Evolutionary conservation across 2,113 vertebrate genomes (phyloP).

Genomic region (Pelecanoides urinatrix): DNA sequence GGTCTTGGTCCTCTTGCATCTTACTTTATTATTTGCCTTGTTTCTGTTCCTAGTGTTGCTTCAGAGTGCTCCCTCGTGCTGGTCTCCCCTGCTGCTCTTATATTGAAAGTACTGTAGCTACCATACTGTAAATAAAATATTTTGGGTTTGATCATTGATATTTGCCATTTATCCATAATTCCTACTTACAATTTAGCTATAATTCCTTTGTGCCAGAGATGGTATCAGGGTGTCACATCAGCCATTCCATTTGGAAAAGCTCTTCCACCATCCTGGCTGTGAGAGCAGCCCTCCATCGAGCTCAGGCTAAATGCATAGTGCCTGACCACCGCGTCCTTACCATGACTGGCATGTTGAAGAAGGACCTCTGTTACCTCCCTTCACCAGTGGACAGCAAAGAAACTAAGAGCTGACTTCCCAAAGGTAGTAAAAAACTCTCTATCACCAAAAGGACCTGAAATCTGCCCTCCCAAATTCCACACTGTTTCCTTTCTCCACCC

Average conservation of each 20-base stretch:
- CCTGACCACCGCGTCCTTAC: neutral
- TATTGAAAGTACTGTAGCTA: neutral
- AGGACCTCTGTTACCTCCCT: neutral
- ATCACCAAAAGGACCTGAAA: neutral
- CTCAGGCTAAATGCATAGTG: rapidly evolving
- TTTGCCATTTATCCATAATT: neutral
- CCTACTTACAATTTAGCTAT: neutral
- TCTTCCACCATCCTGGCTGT: neutral
- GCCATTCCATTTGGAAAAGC: neutral
- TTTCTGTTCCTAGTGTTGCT: neutral
- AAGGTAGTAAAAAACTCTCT: neutral
- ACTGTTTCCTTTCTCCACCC: neutral
- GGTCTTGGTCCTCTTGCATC: neutral
- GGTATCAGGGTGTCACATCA: neutral
- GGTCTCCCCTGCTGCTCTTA: neutral
- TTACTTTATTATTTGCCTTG: neutral
- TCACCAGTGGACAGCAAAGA: neutral
- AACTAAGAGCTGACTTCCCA: neutral
- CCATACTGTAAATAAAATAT: neutral
- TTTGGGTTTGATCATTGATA: neutral
- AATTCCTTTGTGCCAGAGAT: neutral
- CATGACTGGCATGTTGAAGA: rapidly evolving
- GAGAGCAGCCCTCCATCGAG: neutral
- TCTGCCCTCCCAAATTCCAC: neutral
- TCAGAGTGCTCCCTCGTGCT: neutral